Conservation (phyloP, 1,140 invertebrate genomes). For the Aphidius gifuensis region DNA sequence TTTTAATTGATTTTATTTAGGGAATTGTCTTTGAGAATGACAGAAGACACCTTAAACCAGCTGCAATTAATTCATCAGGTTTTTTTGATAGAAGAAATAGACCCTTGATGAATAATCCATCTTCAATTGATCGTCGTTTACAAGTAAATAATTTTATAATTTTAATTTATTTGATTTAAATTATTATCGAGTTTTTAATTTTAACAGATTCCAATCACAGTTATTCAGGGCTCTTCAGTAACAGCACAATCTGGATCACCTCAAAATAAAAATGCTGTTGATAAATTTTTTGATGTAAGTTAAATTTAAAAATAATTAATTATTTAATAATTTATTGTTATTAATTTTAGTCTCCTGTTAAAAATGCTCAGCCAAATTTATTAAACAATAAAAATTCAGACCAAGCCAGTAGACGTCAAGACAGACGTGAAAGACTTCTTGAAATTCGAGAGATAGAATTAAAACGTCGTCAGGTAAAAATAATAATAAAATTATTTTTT, state of each 20-base stretch:
- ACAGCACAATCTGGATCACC: slow-evolving; percentile 38
- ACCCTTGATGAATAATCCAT: not conserved
- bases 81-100: not conserved
- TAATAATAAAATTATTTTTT: no score
- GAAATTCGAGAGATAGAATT: no score
- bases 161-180: not conserved
- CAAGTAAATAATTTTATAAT: slow-evolving; percentile 8
- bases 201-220: slow-evolving; percentile 43
- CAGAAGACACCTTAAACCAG: not conserved
- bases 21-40: slow-evolving; percentile 10
- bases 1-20: not conserved
- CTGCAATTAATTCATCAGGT: not conserved
- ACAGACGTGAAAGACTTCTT: no score
- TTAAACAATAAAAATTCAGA: no score
- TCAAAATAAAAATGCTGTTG: slow-evolving; percentile 35
- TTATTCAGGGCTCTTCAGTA: slow-evolving; percentile 39
- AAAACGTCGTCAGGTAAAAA: no score
- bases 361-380: no score
- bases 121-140: slow-evolving; percentile 14
- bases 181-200: not conserved
- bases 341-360: not conserved
- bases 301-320: slow-evolving; percentile 12
- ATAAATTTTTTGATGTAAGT: slow-evolving; percentile 40
- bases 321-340: not conserved
- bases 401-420: no score